A percentile compares a stretch with the other conserved stretches of the same genome.
These are phyloP conservation scores for Pseudomyrmex flavicornis DNA, from an alignment of 1,140 invertebrate species.

Conservation along the genomic window DNA sequence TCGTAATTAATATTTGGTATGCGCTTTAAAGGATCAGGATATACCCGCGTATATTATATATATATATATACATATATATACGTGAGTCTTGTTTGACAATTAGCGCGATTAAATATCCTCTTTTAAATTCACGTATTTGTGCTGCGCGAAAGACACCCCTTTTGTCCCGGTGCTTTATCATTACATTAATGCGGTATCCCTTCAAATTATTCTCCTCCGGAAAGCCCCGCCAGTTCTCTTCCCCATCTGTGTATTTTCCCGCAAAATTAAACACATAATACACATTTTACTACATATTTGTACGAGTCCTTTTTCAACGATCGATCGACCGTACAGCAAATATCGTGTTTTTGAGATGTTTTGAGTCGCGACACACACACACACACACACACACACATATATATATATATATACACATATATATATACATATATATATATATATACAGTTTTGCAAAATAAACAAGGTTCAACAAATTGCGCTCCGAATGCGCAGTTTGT, in stretches of 20 bases:
- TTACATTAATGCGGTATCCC: conserved; percentile 61
- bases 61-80: background rate
- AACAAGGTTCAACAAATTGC: conserved; percentile 17
- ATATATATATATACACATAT: too few species aligned
- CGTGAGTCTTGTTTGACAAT: conserved; percentile 62
- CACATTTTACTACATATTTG: background rate
- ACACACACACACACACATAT: too few species aligned
- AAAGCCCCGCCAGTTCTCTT: background rate
- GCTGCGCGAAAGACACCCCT: conserved; percentile 29
- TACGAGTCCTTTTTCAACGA: background rate
- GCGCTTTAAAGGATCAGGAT: conserved; percentile 12
- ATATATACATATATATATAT: too few species aligned
- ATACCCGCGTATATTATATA: background rate
- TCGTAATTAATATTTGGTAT: conserved; percentile 55
- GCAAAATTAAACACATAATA: conserved; percentile 26
- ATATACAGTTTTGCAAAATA: conserved; percentile 12
- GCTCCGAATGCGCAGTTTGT: conserved; percentile 25
- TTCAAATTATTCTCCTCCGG: conserved; percentile 22
- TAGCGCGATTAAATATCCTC: conserved; percentile 61
- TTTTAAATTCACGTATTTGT: conserved; percentile 64
- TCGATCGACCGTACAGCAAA: background rate
- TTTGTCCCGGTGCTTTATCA: conserved; percentile 47
- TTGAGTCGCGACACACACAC: background rate
- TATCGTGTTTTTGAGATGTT: background rate
- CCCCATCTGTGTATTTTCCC: background rate